phyloP scores from a whole-genome alignment of 35 echinoderm and acorn worm genomes.

The Acanthaster planci region DNA sequence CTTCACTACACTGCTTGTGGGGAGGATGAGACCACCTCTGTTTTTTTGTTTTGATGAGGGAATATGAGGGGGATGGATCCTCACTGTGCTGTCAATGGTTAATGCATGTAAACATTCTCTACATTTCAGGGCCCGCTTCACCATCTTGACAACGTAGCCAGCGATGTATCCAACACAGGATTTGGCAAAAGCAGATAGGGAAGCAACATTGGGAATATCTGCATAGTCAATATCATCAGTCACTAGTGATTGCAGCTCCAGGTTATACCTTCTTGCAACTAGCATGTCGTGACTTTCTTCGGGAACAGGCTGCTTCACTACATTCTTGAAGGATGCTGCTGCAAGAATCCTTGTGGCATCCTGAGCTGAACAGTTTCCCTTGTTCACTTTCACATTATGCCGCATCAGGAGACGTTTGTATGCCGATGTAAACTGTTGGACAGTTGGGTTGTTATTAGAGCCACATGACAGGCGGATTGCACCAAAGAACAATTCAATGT shows the following conservation, averaged over 20 bases:
- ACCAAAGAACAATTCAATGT: constrained; percentile 62
- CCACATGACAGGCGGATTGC: constrained; percentile 29
- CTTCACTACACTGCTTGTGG: constrained; percentile 35
- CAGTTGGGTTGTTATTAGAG: constrained; percentile 58
- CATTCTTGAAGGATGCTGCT: background rate
- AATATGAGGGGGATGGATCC: background rate
- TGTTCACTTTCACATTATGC: constrained; percentile 23
- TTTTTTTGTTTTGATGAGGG: constrained; percentile 40
- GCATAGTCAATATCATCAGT: constrained; percentile 55
- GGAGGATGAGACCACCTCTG: constrained; percentile 32
- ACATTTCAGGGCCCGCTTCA: constrained; percentile 8
- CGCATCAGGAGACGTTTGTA: constrained; percentile 30
- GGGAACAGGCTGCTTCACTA: background rate
- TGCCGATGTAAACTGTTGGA: constrained; percentile 32
- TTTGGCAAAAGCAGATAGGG: constrained; percentile 31
- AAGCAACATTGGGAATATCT: constrained; percentile 37
- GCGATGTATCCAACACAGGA: constrained; percentile 51
- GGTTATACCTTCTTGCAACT: constrained; percentile 46
- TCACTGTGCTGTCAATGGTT: background rate
- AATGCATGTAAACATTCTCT: constrained; percentile 34
- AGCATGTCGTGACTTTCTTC: background rate
- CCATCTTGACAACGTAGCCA: constrained; percentile 58
- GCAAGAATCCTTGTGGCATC: constrained; percentile 21
- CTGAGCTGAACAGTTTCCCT: constrained; percentile 19
- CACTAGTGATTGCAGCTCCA: background rate